phyloP scores from a whole-genome alignment of 1,140 invertebrate species.

The Sitophilus oryzae region DNA sequence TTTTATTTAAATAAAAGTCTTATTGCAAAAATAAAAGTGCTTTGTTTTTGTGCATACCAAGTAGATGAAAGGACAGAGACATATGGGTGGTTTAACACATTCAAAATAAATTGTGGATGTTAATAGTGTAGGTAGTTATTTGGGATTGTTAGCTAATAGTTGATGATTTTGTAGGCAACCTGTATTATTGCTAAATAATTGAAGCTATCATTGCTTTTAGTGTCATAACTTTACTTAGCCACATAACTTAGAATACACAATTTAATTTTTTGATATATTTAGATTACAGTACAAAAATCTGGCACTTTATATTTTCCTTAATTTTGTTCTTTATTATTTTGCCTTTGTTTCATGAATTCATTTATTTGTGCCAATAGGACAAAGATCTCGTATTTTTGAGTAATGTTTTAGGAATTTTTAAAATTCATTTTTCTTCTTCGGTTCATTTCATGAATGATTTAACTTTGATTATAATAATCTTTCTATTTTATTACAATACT shows the following conservation, averaged over 20 bases:
- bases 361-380: constrained; percentile 15
- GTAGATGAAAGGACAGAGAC: neutral
- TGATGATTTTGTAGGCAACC: constrained; percentile 22
- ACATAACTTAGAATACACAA: constrained; percentile 16
- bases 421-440: no score
- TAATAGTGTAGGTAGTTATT: constrained; percentile 24
- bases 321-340: constrained; percentile 6
- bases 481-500: no score
- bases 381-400: constrained; percentile 16
- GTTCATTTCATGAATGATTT: no score
- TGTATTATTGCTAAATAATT: constrained; percentile 23
- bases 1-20: neutral
- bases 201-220: constrained; percentile 25
- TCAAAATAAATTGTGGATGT: constrained; percentile 19
- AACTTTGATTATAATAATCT: no score
- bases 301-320: constrained; percentile 13
- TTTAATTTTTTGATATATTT: constrained; percentile 13
- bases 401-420: no score
- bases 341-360: no score
- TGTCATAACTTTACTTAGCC: constrained; percentile 26
- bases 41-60: neutral
- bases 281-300: constrained; percentile 10
- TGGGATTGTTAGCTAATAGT: constrained; percentile 26
- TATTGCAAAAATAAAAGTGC: neutral
- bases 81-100: constrained; percentile 12